These are phyloP conservation scores for Copidosoma aretas DNA, from an alignment of 2,888 invertebrate genomes.

Conservation along the genomic window DNA sequence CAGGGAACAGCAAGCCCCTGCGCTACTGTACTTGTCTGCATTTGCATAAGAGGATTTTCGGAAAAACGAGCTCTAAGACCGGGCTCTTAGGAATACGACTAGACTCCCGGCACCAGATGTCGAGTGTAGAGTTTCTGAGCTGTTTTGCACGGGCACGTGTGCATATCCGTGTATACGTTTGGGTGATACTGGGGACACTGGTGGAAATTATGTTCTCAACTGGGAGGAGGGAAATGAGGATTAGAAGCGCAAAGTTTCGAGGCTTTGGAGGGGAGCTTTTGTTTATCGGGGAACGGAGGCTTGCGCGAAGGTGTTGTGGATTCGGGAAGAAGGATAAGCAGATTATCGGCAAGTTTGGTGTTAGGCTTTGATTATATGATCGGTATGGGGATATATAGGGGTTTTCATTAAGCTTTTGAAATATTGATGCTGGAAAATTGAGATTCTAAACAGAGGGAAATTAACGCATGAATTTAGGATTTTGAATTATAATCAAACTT, in stretches of 20 bases:
- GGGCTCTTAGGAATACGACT: not conserved
- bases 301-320: too few species aligned
- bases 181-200: not conserved
- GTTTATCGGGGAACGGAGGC: not conserved
- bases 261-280: not conserved
- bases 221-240: not conserved
- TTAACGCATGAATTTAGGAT: too few species aligned
- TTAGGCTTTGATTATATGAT: too few species aligned
- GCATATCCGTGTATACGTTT: not conserved
- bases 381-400: too few species aligned
- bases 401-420: too few species aligned
- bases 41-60: conserved; percentile 49
- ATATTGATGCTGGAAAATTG: too few species aligned
- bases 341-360: too few species aligned
- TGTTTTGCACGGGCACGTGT: too few species aligned
- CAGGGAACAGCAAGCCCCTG: not conserved
- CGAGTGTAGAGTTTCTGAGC: too few species aligned
- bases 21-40: conserved; percentile 44
- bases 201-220: not conserved
- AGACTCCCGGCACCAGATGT: not conserved
- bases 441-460: too few species aligned
- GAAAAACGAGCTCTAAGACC: not conserved
- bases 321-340: too few species aligned
- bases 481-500: too few species aligned
- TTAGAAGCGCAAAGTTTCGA: not conserved